phyloP scores from a whole-genome alignment of 2,888 invertebrate genomes.

The Rugalucina vietnamica region DNA sequence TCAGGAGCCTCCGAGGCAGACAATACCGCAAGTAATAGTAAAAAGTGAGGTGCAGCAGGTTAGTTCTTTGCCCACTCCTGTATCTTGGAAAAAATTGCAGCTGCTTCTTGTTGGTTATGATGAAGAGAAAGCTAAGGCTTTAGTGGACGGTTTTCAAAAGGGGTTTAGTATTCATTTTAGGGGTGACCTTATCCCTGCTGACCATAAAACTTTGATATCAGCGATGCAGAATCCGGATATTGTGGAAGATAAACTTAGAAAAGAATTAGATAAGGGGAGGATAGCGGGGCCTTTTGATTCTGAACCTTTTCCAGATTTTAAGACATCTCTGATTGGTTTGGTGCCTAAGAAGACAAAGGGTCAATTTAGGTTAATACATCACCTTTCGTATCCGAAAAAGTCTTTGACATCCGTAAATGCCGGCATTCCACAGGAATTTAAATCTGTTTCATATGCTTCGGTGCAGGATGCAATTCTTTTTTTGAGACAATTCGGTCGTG shows the following conservation, averaged over 20 bases:
- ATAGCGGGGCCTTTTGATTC: neutral
- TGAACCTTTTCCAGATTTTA: neutral
- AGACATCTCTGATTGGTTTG: constrained; percentile 14
- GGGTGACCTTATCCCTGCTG: neutral
- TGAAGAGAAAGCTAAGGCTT: neutral
- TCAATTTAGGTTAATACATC: constrained; percentile 20
- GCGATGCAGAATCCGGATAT: neutral
- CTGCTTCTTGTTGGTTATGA: neutral
- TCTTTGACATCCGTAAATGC: neutral
- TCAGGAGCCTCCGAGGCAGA: neutral
- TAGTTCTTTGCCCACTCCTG: neutral
- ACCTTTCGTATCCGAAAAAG: constrained; percentile 19
- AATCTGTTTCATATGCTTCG: constrained; percentile 11
- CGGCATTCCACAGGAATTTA: constrained; percentile 1
- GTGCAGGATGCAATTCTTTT: neutral
- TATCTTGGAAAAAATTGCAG: neutral
- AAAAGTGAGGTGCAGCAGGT: neutral
- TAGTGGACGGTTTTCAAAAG: neutral
- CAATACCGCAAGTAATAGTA: neutral
- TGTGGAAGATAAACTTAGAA: neutral
- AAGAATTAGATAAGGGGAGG: neutral
- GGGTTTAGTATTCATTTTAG: neutral
- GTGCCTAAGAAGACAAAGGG: constrained; percentile 11
- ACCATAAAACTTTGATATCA: neutral
- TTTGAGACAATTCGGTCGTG: neutral